A percentile compares a stretch with the other conserved stretches of the same genome.
These are phyloP conservation scores for Macaria notata DNA, from an alignment of 2,888 invertebrate species.

Conservation along the genomic window DNA sequence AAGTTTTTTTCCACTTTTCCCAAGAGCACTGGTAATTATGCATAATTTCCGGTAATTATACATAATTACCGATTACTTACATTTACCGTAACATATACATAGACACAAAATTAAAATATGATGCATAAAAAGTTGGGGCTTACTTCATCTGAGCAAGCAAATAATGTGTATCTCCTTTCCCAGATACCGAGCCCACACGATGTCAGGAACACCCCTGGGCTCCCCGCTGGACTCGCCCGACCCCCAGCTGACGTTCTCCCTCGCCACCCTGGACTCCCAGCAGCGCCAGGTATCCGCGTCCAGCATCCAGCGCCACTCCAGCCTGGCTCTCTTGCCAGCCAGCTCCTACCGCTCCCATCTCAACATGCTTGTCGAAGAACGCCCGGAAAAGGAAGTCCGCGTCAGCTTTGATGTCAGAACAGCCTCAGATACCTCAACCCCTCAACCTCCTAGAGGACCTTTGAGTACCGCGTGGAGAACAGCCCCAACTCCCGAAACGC, in stretches of 20 bases:
- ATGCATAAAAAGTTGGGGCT: too few relatives aligned
- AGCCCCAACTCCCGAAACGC: slow-evolving; percentile 85
- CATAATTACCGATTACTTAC: too few relatives aligned
- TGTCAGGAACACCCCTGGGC: slow-evolving; percentile 89
- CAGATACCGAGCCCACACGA: slow-evolving; percentile 92
- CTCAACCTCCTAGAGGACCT: slow-evolving; percentile 69
- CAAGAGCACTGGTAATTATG: too few relatives aligned
- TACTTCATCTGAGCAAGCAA: too few relatives aligned
- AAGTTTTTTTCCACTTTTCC: too few relatives aligned
- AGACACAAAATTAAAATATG: too few relatives aligned
- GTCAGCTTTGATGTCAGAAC: slow-evolving; percentile 74
- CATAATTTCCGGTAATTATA: too few relatives aligned
- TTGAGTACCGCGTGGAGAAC: slow-evolving; percentile 73
- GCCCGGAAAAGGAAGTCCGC: slow-evolving; percentile 71
- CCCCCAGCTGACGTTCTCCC: slow-evolving; percentile 84
- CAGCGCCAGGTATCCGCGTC: slow-evolving; percentile 85
- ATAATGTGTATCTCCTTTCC: too few relatives aligned
- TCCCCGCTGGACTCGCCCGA: slow-evolving; percentile 93
- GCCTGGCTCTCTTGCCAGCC: slow-evolving; percentile 72
- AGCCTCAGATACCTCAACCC: slow-evolving; percentile 59
- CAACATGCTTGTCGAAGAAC: slow-evolving; percentile 75
- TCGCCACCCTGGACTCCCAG: slow-evolving; percentile 82
- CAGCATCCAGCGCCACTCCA: slow-evolving; percentile 74
- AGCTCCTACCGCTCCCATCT: slow-evolving; percentile 76
- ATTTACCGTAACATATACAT: too few relatives aligned